Percentiles rank a stretch among this genome's conserved stretches.
Conservation (phyloP, 2,888 invertebrate genomes). For the Galeopsomyia nigrocyanea region DNA sequence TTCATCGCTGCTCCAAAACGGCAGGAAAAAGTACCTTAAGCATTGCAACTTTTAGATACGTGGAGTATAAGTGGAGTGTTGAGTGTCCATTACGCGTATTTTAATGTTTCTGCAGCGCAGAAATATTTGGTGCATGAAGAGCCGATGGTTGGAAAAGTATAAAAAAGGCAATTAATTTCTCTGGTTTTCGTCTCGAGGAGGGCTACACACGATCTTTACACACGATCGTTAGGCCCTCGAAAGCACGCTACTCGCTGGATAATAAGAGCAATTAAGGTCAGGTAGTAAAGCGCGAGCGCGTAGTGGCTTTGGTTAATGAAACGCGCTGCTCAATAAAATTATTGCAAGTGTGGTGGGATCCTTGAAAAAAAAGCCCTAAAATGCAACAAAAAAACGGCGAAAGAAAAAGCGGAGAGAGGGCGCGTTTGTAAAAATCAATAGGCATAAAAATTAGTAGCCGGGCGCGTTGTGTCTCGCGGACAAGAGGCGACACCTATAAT, state of each 20-base stretch:
- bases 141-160: conserved; percentile 32
- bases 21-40: too few relatives aligned
- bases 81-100: too few relatives aligned
- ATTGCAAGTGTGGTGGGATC: conserved; percentile 12
- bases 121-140: not conserved
- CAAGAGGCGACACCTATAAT: conserved; percentile 10
- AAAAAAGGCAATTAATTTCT: conserved; percentile 44
- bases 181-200: conserved; percentile 48
- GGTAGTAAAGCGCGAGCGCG: conserved; percentile 52
- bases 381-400: conserved; percentile 4
- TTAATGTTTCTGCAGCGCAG: too few relatives aligned
- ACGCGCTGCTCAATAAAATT: conserved; percentile 43
- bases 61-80: too few relatives aligned
- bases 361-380: not conserved
- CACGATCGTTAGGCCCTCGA: conserved; percentile 50
- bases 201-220: too few relatives aligned
- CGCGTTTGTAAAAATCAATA: conserved; percentile 65
- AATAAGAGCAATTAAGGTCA: conserved; percentile 63
- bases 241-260: conserved; percentile 51
- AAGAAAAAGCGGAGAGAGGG: conserved; percentile 5
- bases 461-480: conserved; percentile 51
- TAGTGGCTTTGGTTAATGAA: conserved; percentile 38
- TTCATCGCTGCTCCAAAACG: too few relatives aligned
- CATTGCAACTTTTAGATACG: too few relatives aligned
- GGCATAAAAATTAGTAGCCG: conserved; percentile 66